A percentile compares a stretch with the other conserved stretches of the same genome.
Conservation (phyloP, 2,888 invertebrate genomes). For the Rotaria sp. region DNA sequence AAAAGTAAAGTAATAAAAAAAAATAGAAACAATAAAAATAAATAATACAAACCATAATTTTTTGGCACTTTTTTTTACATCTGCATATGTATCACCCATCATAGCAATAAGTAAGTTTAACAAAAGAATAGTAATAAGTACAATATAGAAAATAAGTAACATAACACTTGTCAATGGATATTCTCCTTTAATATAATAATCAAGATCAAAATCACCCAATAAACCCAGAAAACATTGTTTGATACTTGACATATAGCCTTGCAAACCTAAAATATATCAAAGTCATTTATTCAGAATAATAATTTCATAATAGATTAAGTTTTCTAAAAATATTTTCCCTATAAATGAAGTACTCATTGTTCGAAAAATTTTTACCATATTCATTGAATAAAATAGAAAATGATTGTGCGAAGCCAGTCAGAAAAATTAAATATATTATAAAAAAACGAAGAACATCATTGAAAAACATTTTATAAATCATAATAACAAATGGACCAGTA, state of each 20-base stretch:
- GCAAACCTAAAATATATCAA: conserved; percentile 65
- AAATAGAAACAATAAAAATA: no score
- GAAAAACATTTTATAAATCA: not conserved
- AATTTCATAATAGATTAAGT: not conserved
- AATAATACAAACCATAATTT: no score
- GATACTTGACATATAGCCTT: not conserved
- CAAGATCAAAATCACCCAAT: not conserved
- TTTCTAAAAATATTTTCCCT: no score
- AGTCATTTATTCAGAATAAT: not conserved
- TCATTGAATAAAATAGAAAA: not conserved
- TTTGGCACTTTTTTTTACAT: conserved; percentile 70
- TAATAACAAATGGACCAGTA: not conserved
- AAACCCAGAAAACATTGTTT: not conserved
- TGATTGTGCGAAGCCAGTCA: not conserved
- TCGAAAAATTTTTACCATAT: not conserved
- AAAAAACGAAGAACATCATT: not conserved
- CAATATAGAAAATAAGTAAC: conserved; percentile 75
- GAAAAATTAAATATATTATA: not conserved
- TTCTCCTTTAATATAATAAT: not conserved
- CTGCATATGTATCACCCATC: conserved; percentile 99
- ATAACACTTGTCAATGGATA: not conserved
- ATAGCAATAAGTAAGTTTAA: conserved; percentile 98
- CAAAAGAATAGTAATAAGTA: conserved; percentile 82
- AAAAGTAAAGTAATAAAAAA: not conserved
- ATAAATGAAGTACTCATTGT: no score